Base-by-base conservation (phyloP, 2,797 vertebrate genomes). In the Sardinella longiceps region DNA sequence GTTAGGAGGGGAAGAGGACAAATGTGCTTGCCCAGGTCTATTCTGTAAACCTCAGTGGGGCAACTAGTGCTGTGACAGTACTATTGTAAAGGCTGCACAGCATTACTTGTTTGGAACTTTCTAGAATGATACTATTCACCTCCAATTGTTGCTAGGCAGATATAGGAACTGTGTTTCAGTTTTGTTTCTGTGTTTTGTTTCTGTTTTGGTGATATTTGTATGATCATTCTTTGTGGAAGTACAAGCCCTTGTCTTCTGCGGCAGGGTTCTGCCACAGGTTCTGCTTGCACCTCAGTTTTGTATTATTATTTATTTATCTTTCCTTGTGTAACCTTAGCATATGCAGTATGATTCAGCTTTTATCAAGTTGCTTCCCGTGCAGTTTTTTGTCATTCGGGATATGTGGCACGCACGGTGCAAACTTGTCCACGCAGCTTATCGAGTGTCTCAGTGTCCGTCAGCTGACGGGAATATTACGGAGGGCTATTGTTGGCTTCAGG, bases 311-410 rank as follows among this genome's bases (percentile, higher is more conserved):
- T n/a, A n/a, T n/a, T 48, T 48, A 10, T 7, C 43, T 45, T 10
- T 77, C 7, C 33, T 14, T 53, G 15, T 77, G 70, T 77, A 77
- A 77, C 70, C 70, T 77, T 77, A 77, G 70, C 70, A 77, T 77
- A 77, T 43, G 70, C 70, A 2, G 33, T 43, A 37, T 77, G 70
- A 77, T 77, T 77, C 70, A 77, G 70, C 70, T 77, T 77, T 88
- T 87, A 88, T 85, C 84, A 74, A 90, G 85, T 85, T 84, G 84
- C 85, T 51, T 82, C 77, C 80, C 81, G 9, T 56, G 70, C 70
- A 43, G 37, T 77, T 77, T 77, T 77, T 43, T 33, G 70, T 43
- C 70, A 77, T 77, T 77, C 9, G 70, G 70, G 70, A 77, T 77
- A 77, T 43, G 70, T 77, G 1, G 33, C 70, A 37, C 70, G 18